These are phyloP conservation scores for Charanyca ferruginea DNA, from an alignment of 2,888 invertebrate species.

Conservation along the genomic window DNA sequence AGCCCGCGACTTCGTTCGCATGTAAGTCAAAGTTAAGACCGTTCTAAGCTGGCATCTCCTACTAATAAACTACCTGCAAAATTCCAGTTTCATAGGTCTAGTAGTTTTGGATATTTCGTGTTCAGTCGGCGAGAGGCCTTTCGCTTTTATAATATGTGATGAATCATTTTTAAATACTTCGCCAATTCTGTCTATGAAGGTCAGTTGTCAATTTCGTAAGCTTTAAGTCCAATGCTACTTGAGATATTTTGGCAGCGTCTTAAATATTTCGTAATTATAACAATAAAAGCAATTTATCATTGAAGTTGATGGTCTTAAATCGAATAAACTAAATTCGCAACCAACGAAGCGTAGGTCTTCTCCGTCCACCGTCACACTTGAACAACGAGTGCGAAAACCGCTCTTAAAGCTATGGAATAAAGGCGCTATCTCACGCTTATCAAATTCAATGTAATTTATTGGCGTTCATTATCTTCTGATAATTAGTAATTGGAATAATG, in stretches of 20 bases:
- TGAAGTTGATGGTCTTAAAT: slow-evolving; percentile 10
- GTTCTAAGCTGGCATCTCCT: no score
- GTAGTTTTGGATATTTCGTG: not conserved
- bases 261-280: slow-evolving; percentile 28
- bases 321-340: slow-evolving; percentile 12
- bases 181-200: slow-evolving; percentile 18
- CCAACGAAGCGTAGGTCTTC: slow-evolving; percentile 32
- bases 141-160: not conserved
- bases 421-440: not conserved
- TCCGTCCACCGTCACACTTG: not conserved
- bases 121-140: not conserved
- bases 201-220: slow-evolving; percentile 27
- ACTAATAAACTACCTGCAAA: not conserved
- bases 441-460: slow-evolving; percentile 24
- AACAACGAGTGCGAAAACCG: not conserved
- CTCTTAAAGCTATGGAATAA: not conserved
- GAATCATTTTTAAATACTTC: slow-evolving; percentile 18
- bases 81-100: not conserved
- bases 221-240: not conserved
- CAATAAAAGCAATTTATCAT: not conserved
- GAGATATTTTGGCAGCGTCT: slow-evolving; percentile 22
- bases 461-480: slow-evolving; percentile 39
- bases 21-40: no score
- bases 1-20: no score
- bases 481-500: slow-evolving; percentile 21